These are phyloP conservation scores for Sinotaia quadrata DNA, from an alignment of 2,888 invertebrate species.

Conservation along the genomic window DNA sequence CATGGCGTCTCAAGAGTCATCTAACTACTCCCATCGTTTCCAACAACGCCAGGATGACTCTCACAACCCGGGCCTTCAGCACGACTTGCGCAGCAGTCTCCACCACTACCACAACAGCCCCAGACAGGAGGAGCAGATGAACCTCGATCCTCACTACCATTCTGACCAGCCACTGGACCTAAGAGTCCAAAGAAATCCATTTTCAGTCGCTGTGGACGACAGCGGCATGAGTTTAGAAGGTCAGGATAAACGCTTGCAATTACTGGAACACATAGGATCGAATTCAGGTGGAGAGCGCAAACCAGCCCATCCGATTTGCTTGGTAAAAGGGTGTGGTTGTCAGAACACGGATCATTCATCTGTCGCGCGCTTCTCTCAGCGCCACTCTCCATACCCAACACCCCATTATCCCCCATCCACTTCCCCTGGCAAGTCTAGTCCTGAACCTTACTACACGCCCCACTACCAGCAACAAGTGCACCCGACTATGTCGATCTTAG, in stretches of 20 bases:
- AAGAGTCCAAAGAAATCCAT: constrained; percentile 5
- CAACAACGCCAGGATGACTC: no score
- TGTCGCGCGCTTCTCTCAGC: neutral
- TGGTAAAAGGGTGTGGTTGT: constrained; percentile 17
- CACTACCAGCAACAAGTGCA: constrained; percentile 1
- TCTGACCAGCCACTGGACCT: constrained; percentile 14
- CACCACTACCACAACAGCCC: neutral
- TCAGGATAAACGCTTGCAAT: no score
- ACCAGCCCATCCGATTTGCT: no score
- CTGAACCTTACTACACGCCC: neutral
- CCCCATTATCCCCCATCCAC: constrained; percentile 6
- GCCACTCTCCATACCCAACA: constrained; percentile 26
- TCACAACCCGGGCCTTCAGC: no score
- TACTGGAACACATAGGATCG: no score
- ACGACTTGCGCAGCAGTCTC: no score
- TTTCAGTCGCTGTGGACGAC: no score
- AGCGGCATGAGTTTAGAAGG: no score
- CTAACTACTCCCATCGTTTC: no score
- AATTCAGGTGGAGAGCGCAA: neutral
- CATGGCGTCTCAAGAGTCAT: no score
- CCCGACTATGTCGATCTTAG: neutral
- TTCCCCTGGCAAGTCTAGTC: neutral
- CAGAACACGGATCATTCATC: neutral
- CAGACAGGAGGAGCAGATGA: neutral
- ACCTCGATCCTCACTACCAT: neutral